Conservation (phyloP, 1,140 invertebrate species). For the Aphelinus certus region DNA sequence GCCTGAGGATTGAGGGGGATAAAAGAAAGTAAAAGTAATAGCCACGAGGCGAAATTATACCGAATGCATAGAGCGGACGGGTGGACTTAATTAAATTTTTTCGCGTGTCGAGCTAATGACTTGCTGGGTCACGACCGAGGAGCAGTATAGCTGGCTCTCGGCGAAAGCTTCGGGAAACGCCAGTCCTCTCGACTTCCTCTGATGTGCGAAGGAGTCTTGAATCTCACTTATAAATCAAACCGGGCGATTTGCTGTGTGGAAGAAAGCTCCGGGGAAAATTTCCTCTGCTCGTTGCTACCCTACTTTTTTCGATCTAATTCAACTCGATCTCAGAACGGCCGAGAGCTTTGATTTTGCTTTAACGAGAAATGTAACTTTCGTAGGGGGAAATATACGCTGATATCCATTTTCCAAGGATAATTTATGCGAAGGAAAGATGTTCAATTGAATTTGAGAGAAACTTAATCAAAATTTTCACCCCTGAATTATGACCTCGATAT, state of each 20-base stretch:
- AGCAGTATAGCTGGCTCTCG: neutral
- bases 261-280: neutral
- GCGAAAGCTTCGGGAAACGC: too few species aligned
- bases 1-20: too few species aligned
- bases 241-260: too few species aligned
- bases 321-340: too few species aligned
- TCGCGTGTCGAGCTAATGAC: conserved; percentile 5
- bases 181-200: too few species aligned
- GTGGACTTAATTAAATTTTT: conserved; percentile 42
- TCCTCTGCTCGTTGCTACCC: neutral
- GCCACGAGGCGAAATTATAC: neutral
- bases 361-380: neutral
- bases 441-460: too few species aligned
- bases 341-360: too few species aligned
- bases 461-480: too few species aligned
- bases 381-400: neutral
- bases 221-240: conserved; percentile 30
- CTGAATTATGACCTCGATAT: too few species aligned
- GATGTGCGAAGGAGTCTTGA: neutral
- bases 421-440: neutral
- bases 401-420: neutral
- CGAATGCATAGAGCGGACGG: conserved; percentile 17
- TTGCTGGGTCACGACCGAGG: neutral
- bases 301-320: neutral
- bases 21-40: neutral